phyloP scores from a whole-genome alignment of 2,113 vertebrate genomes.

The Colius striatus region DNA sequence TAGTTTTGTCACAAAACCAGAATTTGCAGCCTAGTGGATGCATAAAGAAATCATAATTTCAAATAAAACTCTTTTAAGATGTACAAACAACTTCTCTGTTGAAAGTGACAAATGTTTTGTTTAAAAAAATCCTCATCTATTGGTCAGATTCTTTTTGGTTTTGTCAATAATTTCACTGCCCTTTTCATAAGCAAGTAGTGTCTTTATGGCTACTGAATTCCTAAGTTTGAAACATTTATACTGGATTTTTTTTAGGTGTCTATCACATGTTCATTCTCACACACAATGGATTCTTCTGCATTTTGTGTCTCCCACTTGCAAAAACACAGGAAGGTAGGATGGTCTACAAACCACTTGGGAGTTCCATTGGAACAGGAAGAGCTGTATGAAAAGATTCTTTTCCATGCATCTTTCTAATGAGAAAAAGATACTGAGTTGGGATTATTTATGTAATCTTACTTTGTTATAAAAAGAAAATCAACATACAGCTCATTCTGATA shows the following conservation, averaged over 20 bases:
- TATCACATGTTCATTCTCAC: constrained; percentile 88
- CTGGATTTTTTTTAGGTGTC: constrained; percentile 74
- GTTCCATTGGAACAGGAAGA: background rate
- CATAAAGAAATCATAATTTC: background rate
- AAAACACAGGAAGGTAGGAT: constrained; percentile 85
- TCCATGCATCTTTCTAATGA: background rate
- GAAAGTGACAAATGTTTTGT: background rate
- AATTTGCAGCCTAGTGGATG: background rate
- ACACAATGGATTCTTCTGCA: constrained; percentile 85
- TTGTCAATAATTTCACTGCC: background rate
- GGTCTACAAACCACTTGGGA: background rate
- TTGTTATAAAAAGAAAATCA: background rate
- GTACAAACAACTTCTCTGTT: background rate
- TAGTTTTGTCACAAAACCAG: background rate
- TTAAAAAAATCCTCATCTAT: background rate
- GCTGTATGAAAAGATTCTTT: background rate
- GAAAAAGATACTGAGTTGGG: background rate
- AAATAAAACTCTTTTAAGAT: background rate
- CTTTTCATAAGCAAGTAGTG: background rate
- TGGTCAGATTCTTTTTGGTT: background rate
- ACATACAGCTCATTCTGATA: background rate
- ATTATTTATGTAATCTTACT: background rate
- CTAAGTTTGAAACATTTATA: background rate
- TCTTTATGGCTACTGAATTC: background rate
- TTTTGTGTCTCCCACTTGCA: constrained; percentile 86